Conservation (phyloP, 2,797 vertebrate genomes). For the Leptodactylus fallax region DNA sequence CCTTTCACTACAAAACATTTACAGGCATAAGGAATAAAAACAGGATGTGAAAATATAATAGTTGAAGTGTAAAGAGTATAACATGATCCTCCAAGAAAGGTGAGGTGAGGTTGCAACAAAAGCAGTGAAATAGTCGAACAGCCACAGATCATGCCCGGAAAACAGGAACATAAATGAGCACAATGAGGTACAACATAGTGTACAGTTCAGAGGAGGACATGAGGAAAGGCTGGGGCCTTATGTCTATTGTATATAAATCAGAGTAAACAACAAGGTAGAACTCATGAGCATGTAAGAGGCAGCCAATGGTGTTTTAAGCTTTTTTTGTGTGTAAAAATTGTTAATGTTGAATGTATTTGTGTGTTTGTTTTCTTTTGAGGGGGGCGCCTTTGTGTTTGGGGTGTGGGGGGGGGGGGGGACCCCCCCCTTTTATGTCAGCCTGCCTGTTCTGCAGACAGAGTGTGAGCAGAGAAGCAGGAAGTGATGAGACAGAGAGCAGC, state of each 20-base stretch:
- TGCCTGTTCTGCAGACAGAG: too few species aligned
- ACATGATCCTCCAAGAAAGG: neutral
- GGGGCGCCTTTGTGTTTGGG: too few species aligned
- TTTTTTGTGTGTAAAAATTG: too few species aligned
- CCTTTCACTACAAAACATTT: neutral
- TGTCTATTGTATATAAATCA: constrained; percentile 13
- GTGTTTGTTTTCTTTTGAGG: too few species aligned
- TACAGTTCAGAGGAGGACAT: constrained; percentile 28
- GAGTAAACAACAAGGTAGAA: neutral
- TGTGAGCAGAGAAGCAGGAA: too few species aligned
- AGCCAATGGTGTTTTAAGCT: too few species aligned
- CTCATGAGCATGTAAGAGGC: neutral
- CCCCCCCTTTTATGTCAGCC: too few species aligned
- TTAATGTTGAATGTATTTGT: too few species aligned
- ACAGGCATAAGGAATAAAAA: neutral
- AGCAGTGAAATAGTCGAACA: neutral
- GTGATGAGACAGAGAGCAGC: too few species aligned
- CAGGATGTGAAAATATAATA: neutral
- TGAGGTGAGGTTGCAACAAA: neutral
- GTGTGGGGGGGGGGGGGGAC: too few species aligned
- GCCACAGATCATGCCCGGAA: neutral
- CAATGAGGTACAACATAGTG: neutral
- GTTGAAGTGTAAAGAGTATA: neutral
- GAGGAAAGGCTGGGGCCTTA: neutral
- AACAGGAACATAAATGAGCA: constrained; percentile 7